A percentile compares a stretch with the other conserved stretches of the same genome.
Conservation (phyloP, 2,888 invertebrate species). For the Carabus problematicus region DNA sequence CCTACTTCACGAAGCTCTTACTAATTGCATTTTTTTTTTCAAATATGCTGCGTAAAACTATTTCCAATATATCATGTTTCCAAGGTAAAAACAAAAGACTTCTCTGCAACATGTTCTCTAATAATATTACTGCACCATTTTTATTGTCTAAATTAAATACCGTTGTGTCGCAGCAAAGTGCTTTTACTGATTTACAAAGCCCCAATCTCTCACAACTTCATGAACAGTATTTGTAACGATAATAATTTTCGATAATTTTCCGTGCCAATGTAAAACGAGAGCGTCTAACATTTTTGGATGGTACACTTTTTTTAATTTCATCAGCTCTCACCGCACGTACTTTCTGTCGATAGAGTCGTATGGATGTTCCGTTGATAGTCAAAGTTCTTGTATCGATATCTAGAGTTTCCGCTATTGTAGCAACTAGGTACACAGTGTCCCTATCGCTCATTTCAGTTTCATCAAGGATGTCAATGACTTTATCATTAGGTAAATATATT, state of each 20-base stretch:
- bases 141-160: slow-evolving; percentile 41
- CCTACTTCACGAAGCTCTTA: too few species aligned
- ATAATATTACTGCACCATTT: slow-evolving; percentile 45
- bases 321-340: not conserved
- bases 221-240: not conserved
- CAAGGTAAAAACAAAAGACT: slow-evolving; percentile 47
- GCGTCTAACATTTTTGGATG: not conserved
- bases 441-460: too few species aligned
- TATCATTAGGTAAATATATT: too few species aligned
- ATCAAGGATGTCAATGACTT: too few species aligned
- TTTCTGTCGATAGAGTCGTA: slow-evolving; percentile 1
- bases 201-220: slow-evolving; percentile 14
- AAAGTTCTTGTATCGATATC: too few species aligned
- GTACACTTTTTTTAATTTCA: slow-evolving; percentile 3
- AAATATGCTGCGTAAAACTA: slow-evolving; percentile 32
- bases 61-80: slow-evolving; percentile 47
- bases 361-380: slow-evolving; percentile 2
- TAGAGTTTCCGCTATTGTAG: too few species aligned
- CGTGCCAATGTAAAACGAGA: slow-evolving; percentile 13
- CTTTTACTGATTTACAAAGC: slow-evolving; percentile 38
- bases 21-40: not conserved
- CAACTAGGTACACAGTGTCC: too few species aligned
- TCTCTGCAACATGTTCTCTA: slow-evolving; percentile 45
- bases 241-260: slow-evolving; percentile 10
- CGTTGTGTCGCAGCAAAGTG: slow-evolving; percentile 44